Percentiles rank a stretch among this genome's conserved stretches.
Evolutionary conservation across 2,888 invertebrate genomes (phyloP).

Genomic region (Sussaba pulchella): DNA sequence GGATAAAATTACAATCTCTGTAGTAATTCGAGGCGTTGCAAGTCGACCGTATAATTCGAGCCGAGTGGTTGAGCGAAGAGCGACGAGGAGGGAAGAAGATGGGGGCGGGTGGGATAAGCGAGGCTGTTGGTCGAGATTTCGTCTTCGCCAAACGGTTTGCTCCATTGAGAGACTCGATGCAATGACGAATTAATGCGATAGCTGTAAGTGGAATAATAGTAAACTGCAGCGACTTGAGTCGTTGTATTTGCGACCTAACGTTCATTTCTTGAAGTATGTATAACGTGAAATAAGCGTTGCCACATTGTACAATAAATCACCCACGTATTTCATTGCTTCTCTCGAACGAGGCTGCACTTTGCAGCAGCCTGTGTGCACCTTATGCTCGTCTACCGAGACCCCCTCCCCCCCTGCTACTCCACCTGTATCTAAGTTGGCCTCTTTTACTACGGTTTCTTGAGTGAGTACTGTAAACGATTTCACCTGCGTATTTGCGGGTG

Average conservation of each 20-base stretch:
- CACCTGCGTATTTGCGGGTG: slow-evolving; percentile 52
- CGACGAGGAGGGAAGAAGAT: neutral
- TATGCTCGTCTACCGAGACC: slow-evolving; percentile 39
- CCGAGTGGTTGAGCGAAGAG: slow-evolving; percentile 69
- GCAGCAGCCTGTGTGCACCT: slow-evolving; percentile 53
- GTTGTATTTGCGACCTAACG: no score
- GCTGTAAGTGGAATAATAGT: slow-evolving; percentile 34
- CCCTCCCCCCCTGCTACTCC: no score
- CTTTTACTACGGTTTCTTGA: slow-evolving; percentile 57
- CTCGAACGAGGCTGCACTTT: slow-evolving; percentile 59
- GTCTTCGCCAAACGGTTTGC: slow-evolving; percentile 45
- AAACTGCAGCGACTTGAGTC: slow-evolving; percentile 10
- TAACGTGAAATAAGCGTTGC: slow-evolving; percentile 11
- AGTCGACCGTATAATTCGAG: slow-evolving; percentile 77
- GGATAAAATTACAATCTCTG: slow-evolving; percentile 75
- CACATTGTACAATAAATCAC: slow-evolving; percentile 57
- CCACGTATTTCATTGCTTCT: slow-evolving; percentile 59
- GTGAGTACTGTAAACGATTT: slow-evolving; percentile 53
- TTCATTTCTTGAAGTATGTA: slow-evolving; percentile 33
- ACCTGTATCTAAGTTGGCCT: slow-evolving; percentile 1
- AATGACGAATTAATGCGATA: slow-evolving; percentile 23
- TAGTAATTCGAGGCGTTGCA: slow-evolving; percentile 75
- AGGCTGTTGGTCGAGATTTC: slow-evolving; percentile 47
- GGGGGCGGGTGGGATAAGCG: neutral
- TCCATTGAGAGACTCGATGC: neutral